Conservation (phyloP, 2,888 invertebrate species). For the Dione vanillae region DNA sequence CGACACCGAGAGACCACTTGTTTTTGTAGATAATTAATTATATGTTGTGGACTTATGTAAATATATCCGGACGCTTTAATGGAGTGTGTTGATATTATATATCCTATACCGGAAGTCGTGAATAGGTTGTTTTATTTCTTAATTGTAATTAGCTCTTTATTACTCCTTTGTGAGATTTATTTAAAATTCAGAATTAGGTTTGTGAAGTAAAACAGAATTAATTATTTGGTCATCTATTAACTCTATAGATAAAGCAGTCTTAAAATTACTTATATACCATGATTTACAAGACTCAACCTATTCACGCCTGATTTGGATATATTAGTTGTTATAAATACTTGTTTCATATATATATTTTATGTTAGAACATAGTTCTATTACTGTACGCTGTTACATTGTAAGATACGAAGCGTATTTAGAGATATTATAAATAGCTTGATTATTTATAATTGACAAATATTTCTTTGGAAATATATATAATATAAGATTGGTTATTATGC, state of each 20-base stretch:
- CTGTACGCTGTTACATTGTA: conserved; percentile 13
- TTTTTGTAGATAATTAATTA: conserved; percentile 43
- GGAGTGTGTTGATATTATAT: conserved; percentile 21
- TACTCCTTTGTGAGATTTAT: no score
- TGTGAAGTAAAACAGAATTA: no score
- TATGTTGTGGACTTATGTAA: conserved; percentile 47
- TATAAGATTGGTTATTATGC: conserved; percentile 22
- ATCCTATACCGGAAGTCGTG: background rate
- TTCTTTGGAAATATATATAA: conserved; percentile 13
- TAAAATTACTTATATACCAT: no score
- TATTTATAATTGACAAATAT: conserved; percentile 11
- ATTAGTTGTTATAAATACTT: conserved; percentile 18
- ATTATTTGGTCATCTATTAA: no score
- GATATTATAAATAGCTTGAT: conserved; percentile 13
- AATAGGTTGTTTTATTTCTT: no score
- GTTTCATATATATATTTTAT: conserved; percentile 17
- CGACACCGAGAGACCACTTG: conserved; percentile 63
- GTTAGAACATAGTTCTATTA: conserved; percentile 22
- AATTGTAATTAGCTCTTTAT: no score
- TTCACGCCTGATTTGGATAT: background rate
- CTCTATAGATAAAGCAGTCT: no score
- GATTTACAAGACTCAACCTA: no score
- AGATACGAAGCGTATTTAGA: conserved; percentile 5
- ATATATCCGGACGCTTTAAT: conserved; percentile 44
- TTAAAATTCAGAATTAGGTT: no score